phyloP scores from a whole-genome alignment of 2,888 invertebrate genomes.

The Melinaea menophilus region DNA sequence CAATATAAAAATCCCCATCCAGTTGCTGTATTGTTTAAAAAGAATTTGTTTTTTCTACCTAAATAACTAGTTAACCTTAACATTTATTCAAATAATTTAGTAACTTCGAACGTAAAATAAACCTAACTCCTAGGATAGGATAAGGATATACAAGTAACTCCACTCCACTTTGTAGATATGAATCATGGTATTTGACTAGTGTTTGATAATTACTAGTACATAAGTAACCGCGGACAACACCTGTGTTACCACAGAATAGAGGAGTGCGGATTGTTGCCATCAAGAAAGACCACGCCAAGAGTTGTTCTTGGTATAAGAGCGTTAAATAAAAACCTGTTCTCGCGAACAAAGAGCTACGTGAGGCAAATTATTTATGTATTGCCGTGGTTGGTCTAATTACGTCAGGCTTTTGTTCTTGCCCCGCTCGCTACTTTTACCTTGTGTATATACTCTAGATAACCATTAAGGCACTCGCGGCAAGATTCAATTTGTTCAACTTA shows the following conservation, averaged over 20 bases:
- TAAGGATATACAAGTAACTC: too few species aligned
- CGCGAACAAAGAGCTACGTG: slow-evolving; percentile 73
- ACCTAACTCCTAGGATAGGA: too few species aligned
- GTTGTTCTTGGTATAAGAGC: slow-evolving; percentile 70
- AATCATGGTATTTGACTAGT: too few species aligned
- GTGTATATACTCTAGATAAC: slow-evolving; percentile 54
- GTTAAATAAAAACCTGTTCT: slow-evolving; percentile 73
- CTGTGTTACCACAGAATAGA: slow-evolving; percentile 47
- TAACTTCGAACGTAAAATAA: too few species aligned
- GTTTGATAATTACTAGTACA: too few species aligned
- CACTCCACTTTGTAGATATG: too few species aligned
- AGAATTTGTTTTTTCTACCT: too few species aligned
- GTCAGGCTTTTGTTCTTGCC: slow-evolving; percentile 72
- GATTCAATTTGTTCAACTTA: slow-evolving; percentile 6
- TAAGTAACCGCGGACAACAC: slow-evolving; percentile 14
- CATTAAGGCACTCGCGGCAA: slow-evolving; percentile 39
- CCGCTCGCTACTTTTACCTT: slow-evolving; percentile 51
- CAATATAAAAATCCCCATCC: too few species aligned
- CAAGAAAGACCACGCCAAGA: slow-evolving; percentile 66
- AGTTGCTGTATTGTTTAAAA: too few species aligned
- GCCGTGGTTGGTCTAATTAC: slow-evolving; percentile 75
- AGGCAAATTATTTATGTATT: slow-evolving; percentile 77
- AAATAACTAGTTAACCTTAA: too few species aligned
- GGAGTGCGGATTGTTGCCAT: slow-evolving; percentile 58
- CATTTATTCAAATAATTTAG: too few species aligned